Base-by-base conservation (phyloP, 1,140 invertebrate species). In the Coptotermes formosanus region DNA sequence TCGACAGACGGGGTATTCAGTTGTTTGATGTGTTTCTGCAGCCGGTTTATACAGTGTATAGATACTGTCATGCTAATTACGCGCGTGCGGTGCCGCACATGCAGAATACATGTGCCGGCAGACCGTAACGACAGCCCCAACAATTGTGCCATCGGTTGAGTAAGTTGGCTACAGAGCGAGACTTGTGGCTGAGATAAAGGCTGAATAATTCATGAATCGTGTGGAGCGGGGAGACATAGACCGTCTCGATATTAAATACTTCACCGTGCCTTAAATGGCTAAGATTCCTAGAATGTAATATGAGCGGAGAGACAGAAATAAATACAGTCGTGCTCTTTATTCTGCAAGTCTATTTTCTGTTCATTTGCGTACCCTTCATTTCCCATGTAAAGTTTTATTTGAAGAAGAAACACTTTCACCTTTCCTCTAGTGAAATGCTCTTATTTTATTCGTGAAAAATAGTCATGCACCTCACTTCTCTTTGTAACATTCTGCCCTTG, bases 191-290 rank as follows among this genome's bases (percentile, higher is more conserved):
- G 25, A 30, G 25, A 75, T 16, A 30, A n/a, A 23, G 16, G 64
- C 64, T 75, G 64, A 75, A 75, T 75, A 75, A 75, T 75, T 75
- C 64, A 75, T 75, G 55, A 59, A 64, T 64, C 25, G 59, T n/a
- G 19, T 21, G 59, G 25, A 64, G 59, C 19, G 19, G 59, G 64
- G n/a, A 75, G 25, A 1, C 25, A n/a, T 7, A 30, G n/a, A 25
- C n/a, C 7, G 25, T 30, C 64, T n/a, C 64, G 25, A 75, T 75
- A 75, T 75, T 75, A 75, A 75, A 75, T 75, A 30, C 64, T 75
- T 75, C 64, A 75, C 4, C 9, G 7, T 6, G 25, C 64, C n/a
- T 8, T 75, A 75, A 75, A 75, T 75, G 25, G 25, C 2, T 75
- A 30, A n/a, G 25, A 75, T 75, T 75, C 64, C 64, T 8, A 30